Conservation (phyloP, 2,797 vertebrate genomes). For the Cynodonichthys magdalenae region DNA sequence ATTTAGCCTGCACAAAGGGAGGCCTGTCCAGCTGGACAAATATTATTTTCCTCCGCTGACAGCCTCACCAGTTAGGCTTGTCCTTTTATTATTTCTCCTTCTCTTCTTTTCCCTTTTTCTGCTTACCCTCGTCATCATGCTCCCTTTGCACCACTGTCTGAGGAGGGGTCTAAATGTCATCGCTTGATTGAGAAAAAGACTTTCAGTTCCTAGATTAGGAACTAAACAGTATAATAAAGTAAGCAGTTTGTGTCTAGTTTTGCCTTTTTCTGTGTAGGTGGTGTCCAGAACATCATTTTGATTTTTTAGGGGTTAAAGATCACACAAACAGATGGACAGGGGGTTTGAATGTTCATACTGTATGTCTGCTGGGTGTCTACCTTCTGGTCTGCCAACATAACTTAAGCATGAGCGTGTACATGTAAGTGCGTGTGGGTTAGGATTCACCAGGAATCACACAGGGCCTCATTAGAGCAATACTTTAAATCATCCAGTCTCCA, state of each 20-base stretch:
- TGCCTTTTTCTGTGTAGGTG: not conserved
- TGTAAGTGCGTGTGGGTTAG: constrained; percentile 53
- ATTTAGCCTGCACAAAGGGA: constrained; percentile 94
- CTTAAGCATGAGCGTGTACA: constrained; percentile 51
- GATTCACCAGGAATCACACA: constrained; percentile 73
- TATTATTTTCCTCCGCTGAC: constrained; percentile 96
- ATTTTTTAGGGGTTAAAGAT: constrained; percentile 22
- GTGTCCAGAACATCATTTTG: not conserved
- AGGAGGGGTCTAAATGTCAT: constrained; percentile 75
- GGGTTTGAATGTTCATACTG: constrained; percentile 38
- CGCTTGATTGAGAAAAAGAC: constrained; percentile 76
- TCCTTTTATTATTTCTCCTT: constrained; percentile 89
- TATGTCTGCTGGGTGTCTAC: constrained; percentile 52
- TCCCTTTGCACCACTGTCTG: constrained; percentile 64
- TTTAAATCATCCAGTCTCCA: constrained; percentile 76
- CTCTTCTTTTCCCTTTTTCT: constrained; percentile 66
- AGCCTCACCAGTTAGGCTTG: constrained; percentile 90
- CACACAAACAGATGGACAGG: constrained; percentile 35
- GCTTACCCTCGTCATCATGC: constrained; percentile 64
- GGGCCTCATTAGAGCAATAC: constrained; percentile 82
- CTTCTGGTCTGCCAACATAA: constrained; percentile 51
- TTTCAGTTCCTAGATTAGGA: constrained; percentile 86
- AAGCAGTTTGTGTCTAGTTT: constrained; percentile 29
- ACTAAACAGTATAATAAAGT: constrained; percentile 80
- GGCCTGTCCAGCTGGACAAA: constrained; percentile 98